These are phyloP conservation scores for Alouatta caraya DNA, from an alignment of 2,797 vertebrate species.

Conservation along the genomic window DNA sequence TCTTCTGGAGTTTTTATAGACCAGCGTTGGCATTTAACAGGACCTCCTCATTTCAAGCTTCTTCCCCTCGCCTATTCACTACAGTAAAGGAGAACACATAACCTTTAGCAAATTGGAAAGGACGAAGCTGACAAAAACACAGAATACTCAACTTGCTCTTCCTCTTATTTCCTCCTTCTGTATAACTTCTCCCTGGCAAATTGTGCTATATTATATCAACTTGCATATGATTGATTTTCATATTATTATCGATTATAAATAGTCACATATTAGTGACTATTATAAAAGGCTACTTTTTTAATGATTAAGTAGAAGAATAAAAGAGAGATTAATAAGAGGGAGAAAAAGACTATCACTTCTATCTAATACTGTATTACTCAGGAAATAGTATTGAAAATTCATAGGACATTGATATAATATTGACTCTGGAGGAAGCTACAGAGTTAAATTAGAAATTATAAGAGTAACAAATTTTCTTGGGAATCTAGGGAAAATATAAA, in stretches of 20 bases:
- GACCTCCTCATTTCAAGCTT: not conserved
- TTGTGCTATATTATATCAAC: not conserved
- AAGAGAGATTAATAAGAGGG: not conserved
- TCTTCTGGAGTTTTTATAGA: not conserved
- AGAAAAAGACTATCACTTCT: not conserved
- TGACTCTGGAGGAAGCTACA: not conserved
- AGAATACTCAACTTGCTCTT: not conserved
- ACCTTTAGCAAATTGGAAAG: not conserved
- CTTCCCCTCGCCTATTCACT: not conserved
- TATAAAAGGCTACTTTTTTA: not conserved
- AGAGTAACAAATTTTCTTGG: not conserved
- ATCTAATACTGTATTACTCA: not conserved
- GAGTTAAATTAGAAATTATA: not conserved
- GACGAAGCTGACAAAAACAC: not conserved
- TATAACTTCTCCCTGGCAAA: not conserved
- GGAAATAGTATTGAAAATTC: not conserved
- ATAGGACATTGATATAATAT: not conserved
- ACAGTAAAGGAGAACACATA: not conserved
- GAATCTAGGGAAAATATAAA: not conserved
- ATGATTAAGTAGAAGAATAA: not conserved
- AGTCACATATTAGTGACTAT: not conserved
- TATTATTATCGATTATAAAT: not conserved
- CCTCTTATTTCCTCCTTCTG: not conserved
- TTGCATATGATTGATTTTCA: not conserved
- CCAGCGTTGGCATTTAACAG: not conserved